Evolutionary conservation across 2,797 vertebrate genomes (phyloP), one percentile per base, ranked within the genome.

Genomic region (Periophthalmus magnuspinnatus): DNA sequence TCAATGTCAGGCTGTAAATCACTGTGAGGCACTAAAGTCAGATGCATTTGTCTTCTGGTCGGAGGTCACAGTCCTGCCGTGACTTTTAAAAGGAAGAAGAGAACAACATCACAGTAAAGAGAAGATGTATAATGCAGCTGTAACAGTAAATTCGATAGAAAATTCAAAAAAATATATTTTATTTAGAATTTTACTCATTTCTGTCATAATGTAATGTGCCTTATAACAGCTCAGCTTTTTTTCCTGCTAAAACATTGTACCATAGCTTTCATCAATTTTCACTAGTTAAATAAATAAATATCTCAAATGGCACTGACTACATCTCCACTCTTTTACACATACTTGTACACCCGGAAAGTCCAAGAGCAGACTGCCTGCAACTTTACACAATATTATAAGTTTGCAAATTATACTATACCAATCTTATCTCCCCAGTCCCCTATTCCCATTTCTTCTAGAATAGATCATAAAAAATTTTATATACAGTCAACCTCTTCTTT

Each of bases 1-100:
- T 91, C 83, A 89, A 82, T 86, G 88, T 89, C 84, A 80, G 83
- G 65, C 71, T 82, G 84, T 89, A 91, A 91, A 92, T 90, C 89
- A 89, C 73, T 80, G 64, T 70, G 73, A 72, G 81, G 85, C 77
- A 82, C 82, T 87, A 86, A 87, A 86, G 56, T 58, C 72, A 74
- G 71, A 74, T 71, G 72, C 33, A 70, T 85, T 89, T 83, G 82
- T 83, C 74, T 76, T 14, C 72, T 79, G 32, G 72, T 81, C 68
- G 72, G 66, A 70, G 81, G 82, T 84, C 85, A 83, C 74, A 78
- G 80, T 61, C 3, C 65, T n/a, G 69, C 11, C 5, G 80, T 72
- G 77, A 79, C 77, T 75, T 74, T 74, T 65, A 68, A 86, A 81
- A 84, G 74, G 56, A 79, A 50, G 24, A 64, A 60, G 63, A 45